These are phyloP conservation scores for Euwallacea similis DNA, from an alignment of 1,140 invertebrate genomes.

Conservation along the genomic window DNA sequence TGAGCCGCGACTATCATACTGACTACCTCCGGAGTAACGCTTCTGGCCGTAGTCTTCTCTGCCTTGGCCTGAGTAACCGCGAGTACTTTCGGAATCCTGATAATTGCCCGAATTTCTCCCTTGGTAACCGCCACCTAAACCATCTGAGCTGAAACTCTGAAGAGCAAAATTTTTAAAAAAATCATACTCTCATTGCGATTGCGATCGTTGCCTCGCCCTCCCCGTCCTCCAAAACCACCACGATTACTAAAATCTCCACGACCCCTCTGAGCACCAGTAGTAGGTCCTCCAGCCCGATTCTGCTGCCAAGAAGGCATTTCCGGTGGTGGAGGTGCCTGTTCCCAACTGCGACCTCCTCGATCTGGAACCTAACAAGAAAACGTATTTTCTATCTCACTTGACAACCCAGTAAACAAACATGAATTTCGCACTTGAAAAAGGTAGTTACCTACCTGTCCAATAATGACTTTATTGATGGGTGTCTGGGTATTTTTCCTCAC, in stretches of 20 bases:
- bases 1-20: not conserved
- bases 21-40: constrained; percentile 14
- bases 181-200: not conserved
- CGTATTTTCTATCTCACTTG: too few relatives aligned
- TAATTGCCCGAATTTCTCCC: constrained; percentile 13
- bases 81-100: not conserved
- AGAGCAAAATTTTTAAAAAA: not conserved
- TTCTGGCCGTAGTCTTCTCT: constrained; percentile 9
- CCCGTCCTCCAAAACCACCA: constrained; percentile 21
- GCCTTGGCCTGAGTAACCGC: constrained; percentile 16
- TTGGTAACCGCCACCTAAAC: constrained; percentile 23
- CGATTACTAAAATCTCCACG: constrained; percentile 40
- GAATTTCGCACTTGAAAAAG: not conserved
- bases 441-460: constrained; percentile 64
- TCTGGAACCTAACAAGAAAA: constrained; percentile 68
- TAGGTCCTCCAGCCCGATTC: constrained; percentile 43
- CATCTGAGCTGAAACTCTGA: not conserved
- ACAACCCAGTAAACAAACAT: constrained; percentile 11
- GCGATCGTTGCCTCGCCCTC: constrained; percentile 12
- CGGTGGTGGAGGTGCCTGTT: constrained; percentile 87
- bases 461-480: constrained; percentile 83
- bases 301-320: constrained; percentile 95
- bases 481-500: constrained; percentile 80
- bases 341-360: constrained; percentile 84
- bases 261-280: constrained; percentile 39